Percentiles rank a stretch among this genome's conserved stretches.
Conservation (phyloP, 2,797 vertebrate genomes). For the Tragelaphus eurycerus region DNA sequence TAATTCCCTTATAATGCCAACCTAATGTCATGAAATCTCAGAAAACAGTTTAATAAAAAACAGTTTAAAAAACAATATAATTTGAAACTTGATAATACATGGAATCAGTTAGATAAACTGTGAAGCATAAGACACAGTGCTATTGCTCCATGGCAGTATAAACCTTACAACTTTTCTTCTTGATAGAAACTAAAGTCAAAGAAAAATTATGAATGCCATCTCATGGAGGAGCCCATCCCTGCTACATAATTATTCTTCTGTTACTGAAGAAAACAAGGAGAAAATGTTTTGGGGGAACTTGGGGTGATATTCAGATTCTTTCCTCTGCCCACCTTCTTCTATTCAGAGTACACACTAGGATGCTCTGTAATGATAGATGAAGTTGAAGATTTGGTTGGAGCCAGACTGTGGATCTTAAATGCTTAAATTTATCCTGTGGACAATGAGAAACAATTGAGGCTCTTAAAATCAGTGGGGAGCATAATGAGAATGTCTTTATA, state of each 20-base stretch:
- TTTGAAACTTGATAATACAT: not conserved
- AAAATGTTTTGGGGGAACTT: not conserved
- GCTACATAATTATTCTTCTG: not conserved
- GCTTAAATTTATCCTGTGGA: constrained; percentile 47
- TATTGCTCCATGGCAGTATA: not conserved
- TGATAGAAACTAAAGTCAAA: not conserved
- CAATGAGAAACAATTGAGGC: constrained; percentile 10
- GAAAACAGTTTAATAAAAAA: not conserved
- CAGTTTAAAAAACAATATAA: not conserved
- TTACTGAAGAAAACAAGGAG: not conserved
- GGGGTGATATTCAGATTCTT: not conserved
- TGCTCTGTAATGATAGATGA: not conserved
- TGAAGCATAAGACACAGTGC: not conserved
- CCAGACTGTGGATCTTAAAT: not conserved
- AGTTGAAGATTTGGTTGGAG: not conserved
- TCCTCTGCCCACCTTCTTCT: not conserved
- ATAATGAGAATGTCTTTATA: constrained; percentile 40
- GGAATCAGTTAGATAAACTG: not conserved
- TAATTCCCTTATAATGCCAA: not conserved
- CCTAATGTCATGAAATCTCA: not conserved
- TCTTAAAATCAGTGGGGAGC: constrained; percentile 54
- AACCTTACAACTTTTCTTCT: not conserved
- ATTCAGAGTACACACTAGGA: not conserved
- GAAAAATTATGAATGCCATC: not conserved
- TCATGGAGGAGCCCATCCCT: not conserved